Evolutionary conservation across 2,113 vertebrate genomes (phyloP).

Genomic region (Peucedramus taeniatus): DNA sequence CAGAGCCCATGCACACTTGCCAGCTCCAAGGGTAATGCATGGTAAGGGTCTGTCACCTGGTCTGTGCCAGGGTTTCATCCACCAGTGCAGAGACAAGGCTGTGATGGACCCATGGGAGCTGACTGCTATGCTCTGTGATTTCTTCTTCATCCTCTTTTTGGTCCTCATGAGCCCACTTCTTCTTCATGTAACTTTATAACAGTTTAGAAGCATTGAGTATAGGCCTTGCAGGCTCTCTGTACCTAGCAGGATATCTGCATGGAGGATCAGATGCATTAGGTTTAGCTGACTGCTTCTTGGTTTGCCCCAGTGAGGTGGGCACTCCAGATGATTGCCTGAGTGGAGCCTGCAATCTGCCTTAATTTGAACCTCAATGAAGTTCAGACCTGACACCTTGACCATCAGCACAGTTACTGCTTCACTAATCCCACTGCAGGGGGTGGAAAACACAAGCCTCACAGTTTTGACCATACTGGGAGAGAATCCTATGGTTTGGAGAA

Average conservation of each 20-base stretch:
- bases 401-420: neutral
- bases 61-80: neutral
- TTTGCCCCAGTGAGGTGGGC: neutral
- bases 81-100: neutral
- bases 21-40: neutral
- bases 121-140: neutral
- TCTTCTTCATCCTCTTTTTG: neutral
- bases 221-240: fast-evolving
- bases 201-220: neutral
- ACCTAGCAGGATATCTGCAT: neutral
- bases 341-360: neutral
- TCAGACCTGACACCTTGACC: neutral
- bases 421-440: neutral
- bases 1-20: fast-evolving
- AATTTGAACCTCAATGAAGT: neutral
- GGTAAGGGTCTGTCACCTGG: neutral
- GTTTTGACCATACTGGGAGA: neutral
- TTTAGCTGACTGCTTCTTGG: neutral
- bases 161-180: neutral
- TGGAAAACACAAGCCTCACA: neutral
- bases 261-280: neutral
- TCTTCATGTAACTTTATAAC: neutral
- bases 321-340: neutral
- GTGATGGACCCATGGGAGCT: neutral
- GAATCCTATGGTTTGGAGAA: neutral